A percentile compares a stretch with the other conserved stretches of the same genome.
These are phyloP conservation scores for Sminthopsis crassicaudata DNA, from an alignment of 2,113 vertebrate species.

Conservation along the genomic window DNA sequence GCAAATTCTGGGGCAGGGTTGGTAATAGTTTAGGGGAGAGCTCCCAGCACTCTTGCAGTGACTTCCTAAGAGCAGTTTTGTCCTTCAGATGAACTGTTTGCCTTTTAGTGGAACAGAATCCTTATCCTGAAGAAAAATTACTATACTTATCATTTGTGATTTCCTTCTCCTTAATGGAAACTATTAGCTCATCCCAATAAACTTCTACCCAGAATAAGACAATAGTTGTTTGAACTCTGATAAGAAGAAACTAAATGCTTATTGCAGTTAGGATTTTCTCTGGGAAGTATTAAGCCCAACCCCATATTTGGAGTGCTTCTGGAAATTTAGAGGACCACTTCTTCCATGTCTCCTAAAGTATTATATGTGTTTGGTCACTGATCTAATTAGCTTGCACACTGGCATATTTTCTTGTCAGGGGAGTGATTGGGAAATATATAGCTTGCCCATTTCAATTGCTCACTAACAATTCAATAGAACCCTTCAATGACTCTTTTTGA, in stretches of 20 bases:
- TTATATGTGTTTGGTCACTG: background rate
- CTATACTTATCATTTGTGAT: background rate
- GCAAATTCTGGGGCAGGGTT: background rate
- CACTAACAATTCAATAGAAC: background rate
- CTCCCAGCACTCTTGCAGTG: background rate
- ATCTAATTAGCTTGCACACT: background rate
- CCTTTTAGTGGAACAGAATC: background rate
- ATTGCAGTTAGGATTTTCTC: background rate
- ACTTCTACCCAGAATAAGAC: background rate
- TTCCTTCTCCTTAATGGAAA: background rate
- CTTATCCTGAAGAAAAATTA: background rate
- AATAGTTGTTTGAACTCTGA: background rate
- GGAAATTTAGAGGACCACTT: background rate
- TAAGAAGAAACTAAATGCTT: background rate
- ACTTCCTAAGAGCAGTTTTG: background rate
- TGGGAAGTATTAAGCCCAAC: background rate
- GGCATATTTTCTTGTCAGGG: background rate
- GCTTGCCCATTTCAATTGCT: background rate
- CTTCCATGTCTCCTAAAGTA: background rate
- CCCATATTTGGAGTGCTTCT: background rate
- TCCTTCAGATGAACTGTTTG: background rate
- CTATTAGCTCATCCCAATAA: background rate
- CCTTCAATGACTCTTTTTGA: background rate
- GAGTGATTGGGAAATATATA: background rate
- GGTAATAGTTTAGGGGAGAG: background rate